These are phyloP conservation scores for Maniola hyperantus DNA, from an alignment of 2,888 invertebrate genomes.

Conservation along the genomic window DNA sequence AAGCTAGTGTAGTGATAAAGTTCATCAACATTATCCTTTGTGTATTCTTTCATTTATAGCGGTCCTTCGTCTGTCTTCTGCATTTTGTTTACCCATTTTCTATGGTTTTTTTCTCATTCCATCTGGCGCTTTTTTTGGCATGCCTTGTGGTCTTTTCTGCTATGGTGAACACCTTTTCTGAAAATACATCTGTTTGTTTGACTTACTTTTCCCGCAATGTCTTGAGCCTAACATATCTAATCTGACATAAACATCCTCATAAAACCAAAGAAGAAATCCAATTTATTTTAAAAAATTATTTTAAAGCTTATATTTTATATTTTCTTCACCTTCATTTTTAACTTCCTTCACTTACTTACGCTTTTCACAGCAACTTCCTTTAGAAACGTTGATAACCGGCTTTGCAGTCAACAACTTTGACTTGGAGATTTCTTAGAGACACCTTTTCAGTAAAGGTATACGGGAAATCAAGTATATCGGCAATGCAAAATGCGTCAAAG, in stretches of 20 bases:
- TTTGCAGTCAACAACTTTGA: slow-evolving; percentile 31
- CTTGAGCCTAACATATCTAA: no score
- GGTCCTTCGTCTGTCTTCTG: no score
- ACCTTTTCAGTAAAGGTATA: slow-evolving; percentile 26
- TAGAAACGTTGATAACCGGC: slow-evolving; percentile 22
- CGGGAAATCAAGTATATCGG: slow-evolving; percentile 50
- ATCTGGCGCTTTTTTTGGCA: no score
- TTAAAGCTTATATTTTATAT: background rate
- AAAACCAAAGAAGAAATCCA: background rate
- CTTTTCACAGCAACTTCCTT: slow-evolving; percentile 16
- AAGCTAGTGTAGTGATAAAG: no score
- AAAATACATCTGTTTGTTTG: no score
- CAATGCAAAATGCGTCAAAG: slow-evolving; percentile 67
- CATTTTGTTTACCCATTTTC: no score
- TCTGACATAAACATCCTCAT: background rate
- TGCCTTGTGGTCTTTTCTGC: no score
- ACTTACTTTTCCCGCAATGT: no score
- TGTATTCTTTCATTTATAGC: no score
- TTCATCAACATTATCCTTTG: no score
- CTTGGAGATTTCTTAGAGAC: slow-evolving; percentile 33
- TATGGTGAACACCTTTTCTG: no score
- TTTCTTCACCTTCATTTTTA: slow-evolving; percentile 1
- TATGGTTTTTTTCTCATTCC: no score
- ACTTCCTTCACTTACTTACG: background rate
- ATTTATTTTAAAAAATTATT: background rate